These are phyloP conservation scores for Dendrocincla tyrannina DNA, from an alignment of 2,797 vertebrate genomes.

Conservation along the genomic window DNA sequence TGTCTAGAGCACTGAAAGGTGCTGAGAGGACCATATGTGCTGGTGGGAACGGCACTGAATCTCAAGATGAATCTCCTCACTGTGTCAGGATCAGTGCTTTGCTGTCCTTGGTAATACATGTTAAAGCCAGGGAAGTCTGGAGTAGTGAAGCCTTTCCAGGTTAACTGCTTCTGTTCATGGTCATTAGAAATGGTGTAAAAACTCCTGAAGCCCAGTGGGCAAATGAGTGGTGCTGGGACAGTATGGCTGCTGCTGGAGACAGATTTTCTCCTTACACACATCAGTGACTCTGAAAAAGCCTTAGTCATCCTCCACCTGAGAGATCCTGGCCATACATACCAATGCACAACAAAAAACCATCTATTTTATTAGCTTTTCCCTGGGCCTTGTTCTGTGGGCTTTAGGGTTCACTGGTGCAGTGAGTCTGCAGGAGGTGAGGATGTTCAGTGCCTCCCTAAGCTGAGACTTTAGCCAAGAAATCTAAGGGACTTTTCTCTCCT, in stretches of 20 bases:
- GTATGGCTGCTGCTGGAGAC: not conserved
- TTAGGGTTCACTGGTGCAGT: not conserved
- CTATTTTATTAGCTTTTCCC: not conserved
- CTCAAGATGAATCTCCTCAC: not conserved
- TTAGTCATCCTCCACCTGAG: fast-evolving
- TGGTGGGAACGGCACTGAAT: not conserved
- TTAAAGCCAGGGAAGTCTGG: not conserved
- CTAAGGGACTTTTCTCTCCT: not conserved
- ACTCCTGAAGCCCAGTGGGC: not conserved
- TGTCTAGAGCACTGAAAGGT: not conserved
- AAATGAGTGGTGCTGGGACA: fast-evolving
- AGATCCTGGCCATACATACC: not conserved
- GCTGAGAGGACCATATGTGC: not conserved
- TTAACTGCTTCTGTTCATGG: not conserved
- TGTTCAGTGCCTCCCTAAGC: not conserved
- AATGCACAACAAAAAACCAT: not conserved
- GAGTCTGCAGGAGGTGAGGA: not conserved
- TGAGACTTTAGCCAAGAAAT: not conserved
- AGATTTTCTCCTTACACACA: not conserved
- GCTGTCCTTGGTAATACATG: not conserved
- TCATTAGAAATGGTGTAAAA: not conserved
- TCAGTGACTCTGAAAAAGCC: not conserved
- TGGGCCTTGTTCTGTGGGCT: not conserved
- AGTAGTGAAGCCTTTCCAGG: not conserved
- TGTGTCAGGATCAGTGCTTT: not conserved